Percentiles rank a stretch among this genome's conserved stretches.
Conservation (phyloP, 2,888 invertebrate genomes). For the Pandemis cinnamomeana region DNA sequence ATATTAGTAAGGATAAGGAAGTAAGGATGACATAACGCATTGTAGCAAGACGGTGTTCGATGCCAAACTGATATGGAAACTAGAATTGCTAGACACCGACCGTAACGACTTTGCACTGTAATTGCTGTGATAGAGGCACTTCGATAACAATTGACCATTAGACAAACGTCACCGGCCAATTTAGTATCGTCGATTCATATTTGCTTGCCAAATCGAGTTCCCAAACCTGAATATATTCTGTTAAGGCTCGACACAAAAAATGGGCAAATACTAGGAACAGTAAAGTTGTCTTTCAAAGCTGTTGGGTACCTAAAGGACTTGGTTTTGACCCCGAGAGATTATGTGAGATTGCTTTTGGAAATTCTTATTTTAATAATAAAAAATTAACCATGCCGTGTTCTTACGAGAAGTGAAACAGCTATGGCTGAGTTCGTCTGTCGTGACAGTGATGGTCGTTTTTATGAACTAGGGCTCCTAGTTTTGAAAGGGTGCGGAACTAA, state of each 20-base stretch:
- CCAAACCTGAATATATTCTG: neutral
- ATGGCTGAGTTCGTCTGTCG: no score
- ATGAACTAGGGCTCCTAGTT: no score
- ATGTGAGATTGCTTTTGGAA: no score
- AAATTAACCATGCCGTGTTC: no score
- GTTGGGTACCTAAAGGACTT: neutral
- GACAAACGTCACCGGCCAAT: slow-evolving; percentile 9
- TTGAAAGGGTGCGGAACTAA: no score
- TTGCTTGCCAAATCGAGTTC: slow-evolving; percentile 6
- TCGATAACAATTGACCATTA: slow-evolving; percentile 8
- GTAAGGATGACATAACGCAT: neutral
- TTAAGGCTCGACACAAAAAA: neutral
- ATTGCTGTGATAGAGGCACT: slow-evolving; percentile 4
- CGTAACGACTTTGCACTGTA: slow-evolving; percentile 9
- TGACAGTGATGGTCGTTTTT: no score
- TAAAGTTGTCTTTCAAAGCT: neutral
- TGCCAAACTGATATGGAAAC: slow-evolving; percentile 5
- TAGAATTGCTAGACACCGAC: neutral
- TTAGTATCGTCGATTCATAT: slow-evolving; percentile 3
- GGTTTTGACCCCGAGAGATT: neutral
- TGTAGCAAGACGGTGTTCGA: neutral
- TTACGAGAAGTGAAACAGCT: no score
- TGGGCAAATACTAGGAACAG: no score
- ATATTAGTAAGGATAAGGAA: no score
- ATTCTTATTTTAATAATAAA: no score